Conservation (phyloP, 2,797 vertebrate species). For the Hipposideros larvatus region DNA sequence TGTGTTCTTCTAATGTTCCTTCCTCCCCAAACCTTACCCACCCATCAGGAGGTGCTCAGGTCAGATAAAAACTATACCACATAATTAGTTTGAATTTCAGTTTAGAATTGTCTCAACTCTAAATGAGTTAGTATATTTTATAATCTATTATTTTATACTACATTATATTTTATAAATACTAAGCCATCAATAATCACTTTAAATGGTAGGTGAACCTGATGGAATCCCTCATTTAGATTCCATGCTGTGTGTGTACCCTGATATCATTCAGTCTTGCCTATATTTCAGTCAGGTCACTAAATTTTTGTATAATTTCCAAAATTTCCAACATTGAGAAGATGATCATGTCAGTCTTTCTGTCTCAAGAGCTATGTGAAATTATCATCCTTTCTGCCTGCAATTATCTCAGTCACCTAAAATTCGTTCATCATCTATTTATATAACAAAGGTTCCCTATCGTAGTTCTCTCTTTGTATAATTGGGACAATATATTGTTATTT, state of each 20-base stretch:
- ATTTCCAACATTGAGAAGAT: background rate
- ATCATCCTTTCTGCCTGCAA: background rate
- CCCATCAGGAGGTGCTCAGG: background rate
- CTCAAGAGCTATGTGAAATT: background rate
- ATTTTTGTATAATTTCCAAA: background rate
- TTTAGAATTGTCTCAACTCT: background rate
- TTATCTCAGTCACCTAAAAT: background rate
- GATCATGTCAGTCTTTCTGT: background rate
- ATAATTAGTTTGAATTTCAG: background rate
- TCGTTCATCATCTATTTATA: background rate
- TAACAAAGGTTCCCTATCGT: background rate
- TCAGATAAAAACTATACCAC: background rate
- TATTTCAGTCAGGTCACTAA: background rate
- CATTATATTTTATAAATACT: background rate
- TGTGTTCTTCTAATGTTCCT: background rate
- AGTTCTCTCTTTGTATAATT: background rate
- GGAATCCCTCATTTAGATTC: background rate
- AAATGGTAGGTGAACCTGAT: background rate
- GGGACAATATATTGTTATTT: background rate
- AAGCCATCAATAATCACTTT: background rate
- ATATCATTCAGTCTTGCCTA: background rate
- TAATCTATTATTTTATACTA: background rate
- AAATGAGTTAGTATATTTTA: background rate
- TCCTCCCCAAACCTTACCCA: background rate
- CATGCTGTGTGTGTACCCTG: background rate